A percentile compares a stretch with the other conserved stretches of the same genome.
Evolutionary conservation across 2,797 vertebrate genomes (phyloP).

Genomic region (Tachyglossus aculeatus): DNA sequence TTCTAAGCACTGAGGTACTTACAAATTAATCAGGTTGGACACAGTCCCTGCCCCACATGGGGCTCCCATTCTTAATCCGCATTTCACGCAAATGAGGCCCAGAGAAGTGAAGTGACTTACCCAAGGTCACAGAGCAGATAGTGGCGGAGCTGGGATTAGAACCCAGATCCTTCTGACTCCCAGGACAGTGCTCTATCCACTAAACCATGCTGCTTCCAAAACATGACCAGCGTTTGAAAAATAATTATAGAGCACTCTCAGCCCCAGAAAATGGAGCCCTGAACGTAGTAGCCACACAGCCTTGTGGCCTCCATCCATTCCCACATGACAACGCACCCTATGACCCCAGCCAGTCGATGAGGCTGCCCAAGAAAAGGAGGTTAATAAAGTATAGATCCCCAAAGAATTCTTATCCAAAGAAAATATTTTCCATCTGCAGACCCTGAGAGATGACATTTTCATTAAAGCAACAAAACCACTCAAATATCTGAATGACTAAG

Average conservation of each 20-base stretch:
- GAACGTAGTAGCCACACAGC: neutral
- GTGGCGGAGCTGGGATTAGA: too few species aligned
- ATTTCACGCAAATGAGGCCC: too few species aligned
- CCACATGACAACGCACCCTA: neutral
- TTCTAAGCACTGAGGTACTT: too few species aligned
- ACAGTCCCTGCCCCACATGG: too few species aligned
- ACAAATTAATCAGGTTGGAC: too few species aligned
- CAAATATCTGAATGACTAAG: neutral
- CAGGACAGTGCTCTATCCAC: too few species aligned
- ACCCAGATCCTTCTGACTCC: too few species aligned
- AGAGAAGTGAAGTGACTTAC: too few species aligned
- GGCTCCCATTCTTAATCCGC: too few species aligned
- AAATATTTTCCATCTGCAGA: neutral
- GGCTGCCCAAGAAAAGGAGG: neutral
- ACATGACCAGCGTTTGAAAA: neutral
- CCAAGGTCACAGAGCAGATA: too few species aligned
- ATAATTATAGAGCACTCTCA: neutral
- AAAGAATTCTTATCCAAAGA: neutral
- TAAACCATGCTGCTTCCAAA: neutral
- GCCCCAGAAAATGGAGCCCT: slow-evolving; percentile 2
- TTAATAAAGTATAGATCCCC: neutral
- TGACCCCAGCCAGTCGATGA: neutral
- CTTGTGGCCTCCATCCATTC: neutral
- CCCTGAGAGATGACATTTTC: neutral
- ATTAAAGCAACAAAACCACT: neutral